A percentile compares a stretch with the other conserved stretches of the same genome.
Evolutionary conservation across 1,140 invertebrate species (phyloP).

Genomic region (Megalonaias nervosa): DNA sequence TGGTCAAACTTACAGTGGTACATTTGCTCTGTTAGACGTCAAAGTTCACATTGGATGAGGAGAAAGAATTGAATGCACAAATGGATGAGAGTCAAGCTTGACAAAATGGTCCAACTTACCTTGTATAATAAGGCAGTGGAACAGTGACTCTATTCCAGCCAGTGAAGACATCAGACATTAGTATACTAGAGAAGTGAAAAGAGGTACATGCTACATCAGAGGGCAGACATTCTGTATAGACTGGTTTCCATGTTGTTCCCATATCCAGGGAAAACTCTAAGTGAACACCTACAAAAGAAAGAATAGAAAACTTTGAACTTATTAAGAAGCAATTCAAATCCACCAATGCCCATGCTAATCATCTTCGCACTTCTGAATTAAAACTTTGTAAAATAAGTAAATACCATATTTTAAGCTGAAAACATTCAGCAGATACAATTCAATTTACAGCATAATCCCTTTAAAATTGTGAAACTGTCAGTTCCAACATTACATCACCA

Average conservation of each 20-base stretch:
- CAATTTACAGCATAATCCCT: too few species aligned
- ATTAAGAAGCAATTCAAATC: too few species aligned
- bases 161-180: slow-evolving; percentile 57
- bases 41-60: too few species aligned
- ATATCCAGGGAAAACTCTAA: slow-evolving; percentile 65
- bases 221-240: slow-evolving; percentile 56
- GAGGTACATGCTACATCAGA: slow-evolving; percentile 59
- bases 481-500: too few species aligned
- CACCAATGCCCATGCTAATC: too few species aligned
- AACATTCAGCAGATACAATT: too few species aligned
- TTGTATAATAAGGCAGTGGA: slow-evolving; percentile 60
- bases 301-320: not conserved
- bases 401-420: too few species aligned
- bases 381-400: too few species aligned
- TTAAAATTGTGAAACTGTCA: too few species aligned
- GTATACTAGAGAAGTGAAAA: slow-evolving; percentile 48
- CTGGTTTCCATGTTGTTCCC: slow-evolving; percentile 64
- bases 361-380: too few species aligned
- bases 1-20: not conserved
- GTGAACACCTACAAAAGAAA: slow-evolving; percentile 7
- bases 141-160: slow-evolving; percentile 65
- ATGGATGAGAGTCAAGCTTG: not conserved
- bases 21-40: too few species aligned
- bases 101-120: slow-evolving; percentile 37
- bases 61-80: too few species aligned